These are phyloP conservation scores for Nomada flava DNA, from an alignment of 2,888 invertebrate species.

Conservation along the genomic window DNA sequence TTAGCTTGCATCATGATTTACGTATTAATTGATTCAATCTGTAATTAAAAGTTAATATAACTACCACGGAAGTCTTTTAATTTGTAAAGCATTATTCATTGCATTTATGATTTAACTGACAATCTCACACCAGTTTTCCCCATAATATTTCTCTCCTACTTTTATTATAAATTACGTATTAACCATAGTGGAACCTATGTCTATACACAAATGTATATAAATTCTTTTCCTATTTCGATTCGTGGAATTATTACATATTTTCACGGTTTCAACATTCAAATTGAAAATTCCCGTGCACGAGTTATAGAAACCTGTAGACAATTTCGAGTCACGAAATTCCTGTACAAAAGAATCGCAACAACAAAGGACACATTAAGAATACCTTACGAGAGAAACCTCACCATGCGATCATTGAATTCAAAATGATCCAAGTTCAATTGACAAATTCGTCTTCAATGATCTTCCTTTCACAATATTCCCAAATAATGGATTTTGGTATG, in stretches of 20 bases:
- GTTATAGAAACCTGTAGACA: background rate
- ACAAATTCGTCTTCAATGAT: slow-evolving; percentile 52
- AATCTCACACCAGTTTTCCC: too few species aligned
- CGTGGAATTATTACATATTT: background rate
- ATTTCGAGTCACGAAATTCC: slow-evolving; percentile 30
- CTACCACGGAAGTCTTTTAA: too few species aligned
- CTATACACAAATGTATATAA: background rate
- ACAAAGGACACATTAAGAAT: slow-evolving; percentile 29
- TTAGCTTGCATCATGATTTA: too few species aligned
- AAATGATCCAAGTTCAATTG: slow-evolving; percentile 26
- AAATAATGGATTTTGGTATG: slow-evolving; percentile 53
- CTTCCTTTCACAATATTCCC: slow-evolving; percentile 61
- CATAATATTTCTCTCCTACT: too few species aligned
- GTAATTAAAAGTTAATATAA: too few species aligned
- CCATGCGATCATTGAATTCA: slow-evolving; percentile 25
- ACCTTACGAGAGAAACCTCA: slow-evolving; percentile 42
- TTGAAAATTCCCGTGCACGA: background rate
- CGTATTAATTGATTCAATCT: too few species aligned
- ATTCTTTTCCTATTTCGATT: background rate
- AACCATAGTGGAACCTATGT: too few species aligned
- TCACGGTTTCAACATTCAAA: background rate
- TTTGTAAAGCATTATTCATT: too few species aligned
- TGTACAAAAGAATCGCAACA: slow-evolving; percentile 11
- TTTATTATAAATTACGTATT: too few species aligned
- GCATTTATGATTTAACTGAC: too few species aligned